Conservation (phyloP, 1,140 invertebrate genomes). For the Ostrea denselamellosa region DNA sequence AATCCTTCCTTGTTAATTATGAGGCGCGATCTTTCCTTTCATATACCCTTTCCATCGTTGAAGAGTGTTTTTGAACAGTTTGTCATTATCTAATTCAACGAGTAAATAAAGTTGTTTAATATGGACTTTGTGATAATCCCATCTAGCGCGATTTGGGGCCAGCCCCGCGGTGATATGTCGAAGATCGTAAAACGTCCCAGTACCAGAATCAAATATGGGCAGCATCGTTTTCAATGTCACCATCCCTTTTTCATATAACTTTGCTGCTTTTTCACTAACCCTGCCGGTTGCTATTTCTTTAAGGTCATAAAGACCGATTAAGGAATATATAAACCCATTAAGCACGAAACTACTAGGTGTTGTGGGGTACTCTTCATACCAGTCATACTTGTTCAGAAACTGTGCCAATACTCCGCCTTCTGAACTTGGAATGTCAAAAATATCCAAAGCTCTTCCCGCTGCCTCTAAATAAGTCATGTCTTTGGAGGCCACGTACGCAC, state of each 20-base stretch:
- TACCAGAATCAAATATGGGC: slow-evolving; percentile 95
- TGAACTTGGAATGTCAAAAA: slow-evolving; percentile 86
- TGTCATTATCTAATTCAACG: slow-evolving; percentile 89
- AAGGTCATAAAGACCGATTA: slow-evolving; percentile 97
- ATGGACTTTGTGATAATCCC: slow-evolving; percentile 99
- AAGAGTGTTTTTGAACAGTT: slow-evolving; percentile 90
- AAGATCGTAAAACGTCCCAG: slow-evolving; percentile 97
- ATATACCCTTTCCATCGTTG: slow-evolving; percentile 97
- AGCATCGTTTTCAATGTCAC: slow-evolving; percentile 92
- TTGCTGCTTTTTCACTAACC: slow-evolving; percentile 63
- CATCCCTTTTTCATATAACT: slow-evolving; percentile 92
- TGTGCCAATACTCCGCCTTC: slow-evolving; percentile 89
- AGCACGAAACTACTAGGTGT: slow-evolving; percentile 96
- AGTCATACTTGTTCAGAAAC: slow-evolving; percentile 88
- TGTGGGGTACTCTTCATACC: slow-evolving; percentile 99
- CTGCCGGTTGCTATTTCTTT: slow-evolving; percentile 80
- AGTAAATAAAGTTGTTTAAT: slow-evolving; percentile 96
- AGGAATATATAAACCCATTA: slow-evolving; percentile 99
- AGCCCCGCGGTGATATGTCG: slow-evolving; percentile 91
- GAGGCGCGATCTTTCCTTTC: slow-evolving; percentile 84
- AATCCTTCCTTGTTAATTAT: slow-evolving; percentile 66
- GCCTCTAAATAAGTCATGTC: slow-evolving; percentile 88
- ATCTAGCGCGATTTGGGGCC: slow-evolving; percentile 91
- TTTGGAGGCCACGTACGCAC: slow-evolving; percentile 91
- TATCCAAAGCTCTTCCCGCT: slow-evolving; percentile 88